These are phyloP conservation scores for Ophion obscuratus DNA, from an alignment of 2,888 invertebrate genomes.

Conservation along the genomic window DNA sequence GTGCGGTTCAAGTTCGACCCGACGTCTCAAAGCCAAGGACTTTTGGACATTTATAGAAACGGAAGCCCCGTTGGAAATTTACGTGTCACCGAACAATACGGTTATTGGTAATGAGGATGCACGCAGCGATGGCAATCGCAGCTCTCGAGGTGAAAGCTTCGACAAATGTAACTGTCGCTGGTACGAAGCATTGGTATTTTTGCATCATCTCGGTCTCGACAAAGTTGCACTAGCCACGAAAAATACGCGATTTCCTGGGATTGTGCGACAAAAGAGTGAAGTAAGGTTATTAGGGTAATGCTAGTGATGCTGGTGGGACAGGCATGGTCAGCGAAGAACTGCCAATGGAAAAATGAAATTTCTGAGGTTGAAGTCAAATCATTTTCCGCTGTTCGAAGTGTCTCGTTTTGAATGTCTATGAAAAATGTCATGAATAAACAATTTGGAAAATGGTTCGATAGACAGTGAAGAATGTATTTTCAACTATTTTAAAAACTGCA, in stretches of 20 bases:
- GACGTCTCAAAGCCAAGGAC: slow-evolving; percentile 62
- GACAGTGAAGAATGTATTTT: no score
- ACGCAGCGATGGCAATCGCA: not conserved
- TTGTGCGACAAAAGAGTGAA: not conserved
- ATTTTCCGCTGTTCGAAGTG: no score
- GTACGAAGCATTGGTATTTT: slow-evolving; percentile 69
- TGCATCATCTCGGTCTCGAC: slow-evolving; percentile 72
- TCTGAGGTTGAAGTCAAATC: no score
- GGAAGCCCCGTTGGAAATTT: slow-evolving; percentile 28
- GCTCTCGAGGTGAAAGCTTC: not conserved
- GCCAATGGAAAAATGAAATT: no score
- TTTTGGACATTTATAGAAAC: slow-evolving; percentile 66
- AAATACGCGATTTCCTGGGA: not conserved
- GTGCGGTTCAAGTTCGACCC: slow-evolving; percentile 50
- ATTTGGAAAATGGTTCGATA: no score
- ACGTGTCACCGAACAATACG: slow-evolving; percentile 31
- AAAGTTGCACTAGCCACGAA: slow-evolving; percentile 68
- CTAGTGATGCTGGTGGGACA: not conserved
- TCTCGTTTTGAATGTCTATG: no score
- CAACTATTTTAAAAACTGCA: no score
- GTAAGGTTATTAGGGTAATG: not conserved
- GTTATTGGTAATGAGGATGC: not conserved
- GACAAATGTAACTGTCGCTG: slow-evolving; percentile 56
- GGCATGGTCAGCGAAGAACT: no score
- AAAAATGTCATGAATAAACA: no score